phyloP scores from a whole-genome alignment of 2,888 invertebrate genomes.

The Drosophila siamana region DNA sequence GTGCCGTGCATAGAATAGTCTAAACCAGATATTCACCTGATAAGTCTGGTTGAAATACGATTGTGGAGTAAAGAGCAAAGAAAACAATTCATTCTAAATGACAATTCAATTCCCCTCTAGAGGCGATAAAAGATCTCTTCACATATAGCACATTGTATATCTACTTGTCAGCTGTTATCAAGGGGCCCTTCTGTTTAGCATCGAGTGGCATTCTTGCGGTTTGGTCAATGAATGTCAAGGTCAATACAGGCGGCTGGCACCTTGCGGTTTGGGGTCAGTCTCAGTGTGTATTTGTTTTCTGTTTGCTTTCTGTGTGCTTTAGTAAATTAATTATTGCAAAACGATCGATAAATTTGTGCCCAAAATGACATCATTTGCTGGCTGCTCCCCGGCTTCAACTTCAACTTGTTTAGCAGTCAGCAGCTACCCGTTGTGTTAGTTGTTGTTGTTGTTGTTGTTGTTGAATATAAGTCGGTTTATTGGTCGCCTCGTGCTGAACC shows the following conservation, averaged over 20 bases:
- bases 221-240: conserved; percentile 65
- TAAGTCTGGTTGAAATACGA: background rate
- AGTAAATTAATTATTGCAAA: conserved; percentile 73
- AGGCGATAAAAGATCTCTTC: too few relatives aligned
- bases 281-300: background rate
- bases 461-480: conserved; percentile 55
- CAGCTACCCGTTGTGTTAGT: conserved; percentile 11
- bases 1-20: background rate
- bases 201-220: conserved; percentile 24
- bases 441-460: conserved; percentile 8
- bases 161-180: conserved; percentile 10
- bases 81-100: too few relatives aligned
- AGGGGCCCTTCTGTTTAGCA: background rate
- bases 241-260: conserved; percentile 42
- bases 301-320: conserved; percentile 27
- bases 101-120: too few relatives aligned
- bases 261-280: conserved; percentile 36
- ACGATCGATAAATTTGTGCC: conserved; percentile 63
- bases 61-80: too few relatives aligned
- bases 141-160: background rate
- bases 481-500: conserved; percentile 44
- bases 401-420: conserved; percentile 50
- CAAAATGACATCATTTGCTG: conserved; percentile 70
- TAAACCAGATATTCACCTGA: conserved; percentile 4
- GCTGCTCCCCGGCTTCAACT: conserved; percentile 35